phyloP scores from a whole-genome alignment of 1,140 invertebrate species.

The Archivesica marissinica region DNA sequence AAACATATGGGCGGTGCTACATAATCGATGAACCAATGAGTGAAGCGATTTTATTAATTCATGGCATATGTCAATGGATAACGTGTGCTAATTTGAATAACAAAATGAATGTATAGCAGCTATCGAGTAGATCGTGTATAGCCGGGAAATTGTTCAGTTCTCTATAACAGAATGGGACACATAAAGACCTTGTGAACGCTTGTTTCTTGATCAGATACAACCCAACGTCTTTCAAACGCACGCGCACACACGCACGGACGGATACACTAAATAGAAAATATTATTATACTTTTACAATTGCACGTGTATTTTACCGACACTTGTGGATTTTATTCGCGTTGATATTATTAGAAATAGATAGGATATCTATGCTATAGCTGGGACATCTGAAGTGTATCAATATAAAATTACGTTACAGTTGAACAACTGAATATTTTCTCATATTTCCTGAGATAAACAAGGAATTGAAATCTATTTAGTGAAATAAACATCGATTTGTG shows the following conservation, averaged over 20 bases:
- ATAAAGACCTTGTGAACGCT: neutral
- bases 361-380: neutral
- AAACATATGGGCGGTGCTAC: slow-evolving; percentile 9
- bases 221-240: slow-evolving; percentile 36
- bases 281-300: neutral
- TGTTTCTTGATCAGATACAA: slow-evolving; percentile 4
- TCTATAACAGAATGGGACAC: neutral
- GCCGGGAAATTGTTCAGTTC: neutral
- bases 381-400: slow-evolving; percentile 1
- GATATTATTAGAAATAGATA: neutral
- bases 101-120: neutral
- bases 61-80: slow-evolving; percentile 46
- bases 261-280: neutral
- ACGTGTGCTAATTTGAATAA: slow-evolving; percentile 44
- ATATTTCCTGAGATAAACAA: neutral
- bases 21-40: slow-evolving; percentile 6
- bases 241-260: slow-evolving; percentile 33
- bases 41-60: neutral
- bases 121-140: slow-evolving; percentile 2
- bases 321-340: neutral
- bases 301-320: slow-evolving; percentile 7
- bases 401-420: neutral
- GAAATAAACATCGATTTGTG: slow-evolving; percentile 44
- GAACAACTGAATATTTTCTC: slow-evolving; percentile 14
- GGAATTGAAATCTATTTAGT: slow-evolving; percentile 47